Evolutionary conservation across 1,140 invertebrate genomes (phyloP).

Genomic region (Lanistes nyassanus): DNA sequence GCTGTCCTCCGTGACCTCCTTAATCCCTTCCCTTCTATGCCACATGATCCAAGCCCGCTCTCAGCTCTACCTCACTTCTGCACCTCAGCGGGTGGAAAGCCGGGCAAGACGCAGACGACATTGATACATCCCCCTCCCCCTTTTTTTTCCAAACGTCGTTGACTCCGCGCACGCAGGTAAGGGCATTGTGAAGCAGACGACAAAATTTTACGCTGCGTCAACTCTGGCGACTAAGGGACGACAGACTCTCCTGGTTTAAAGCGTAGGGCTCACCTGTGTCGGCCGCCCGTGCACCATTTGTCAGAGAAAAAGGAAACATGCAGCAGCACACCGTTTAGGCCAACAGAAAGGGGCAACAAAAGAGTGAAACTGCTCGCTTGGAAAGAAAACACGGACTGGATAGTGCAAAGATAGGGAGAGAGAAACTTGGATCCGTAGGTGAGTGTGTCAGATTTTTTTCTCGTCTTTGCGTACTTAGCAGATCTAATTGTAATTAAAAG

Average conservation of each 20-base stretch:
- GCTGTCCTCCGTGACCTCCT: background rate
- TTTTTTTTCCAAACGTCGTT: background rate
- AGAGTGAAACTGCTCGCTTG: too few species aligned
- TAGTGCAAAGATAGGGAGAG: too few species aligned
- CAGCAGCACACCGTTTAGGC: background rate
- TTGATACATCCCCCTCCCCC: background rate
- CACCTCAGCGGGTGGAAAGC: background rate
- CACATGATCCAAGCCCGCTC: background rate
- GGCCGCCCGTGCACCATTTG: background rate
- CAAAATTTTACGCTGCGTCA: slow-evolving; percentile 5
- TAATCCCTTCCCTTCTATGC: background rate
- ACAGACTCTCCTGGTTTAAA: background rate
- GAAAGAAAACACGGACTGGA: too few species aligned
- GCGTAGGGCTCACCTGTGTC: background rate
- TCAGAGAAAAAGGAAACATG: background rate
- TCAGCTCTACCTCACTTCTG: background rate
- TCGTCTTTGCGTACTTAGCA: too few species aligned
- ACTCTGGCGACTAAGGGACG: background rate
- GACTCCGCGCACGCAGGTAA: background rate
- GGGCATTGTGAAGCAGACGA: background rate
- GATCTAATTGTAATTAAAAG: too few species aligned
- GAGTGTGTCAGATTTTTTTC: too few species aligned
- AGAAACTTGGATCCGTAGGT: too few species aligned
- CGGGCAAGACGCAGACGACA: background rate
- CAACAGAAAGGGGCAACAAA: background rate